Evolutionary conservation across 2,888 invertebrate genomes (phyloP), one percentile per base, ranked within the genome.

Genomic region (Pollenia labialis): DNA sequence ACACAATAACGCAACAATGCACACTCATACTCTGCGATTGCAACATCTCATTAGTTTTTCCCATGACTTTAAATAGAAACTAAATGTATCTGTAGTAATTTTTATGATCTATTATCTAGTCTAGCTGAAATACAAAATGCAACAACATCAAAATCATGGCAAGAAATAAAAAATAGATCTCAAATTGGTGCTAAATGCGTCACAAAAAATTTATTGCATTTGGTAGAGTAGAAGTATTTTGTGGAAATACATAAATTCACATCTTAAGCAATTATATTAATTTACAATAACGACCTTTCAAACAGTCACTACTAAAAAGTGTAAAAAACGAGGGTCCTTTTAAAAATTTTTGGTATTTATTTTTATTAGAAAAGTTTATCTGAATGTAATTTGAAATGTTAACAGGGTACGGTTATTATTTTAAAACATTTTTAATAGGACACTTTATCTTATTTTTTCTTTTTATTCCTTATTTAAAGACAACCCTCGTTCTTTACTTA

Each of bases 181-280:
- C 0, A 52, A 71, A 71, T 74, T 74, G 83, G 84, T 87, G 81
- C 77, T 84, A 68, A 77, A 87, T 87, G 81, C 77, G 87, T 87
- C 87, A 87, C 50, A 77, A 87, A 77, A 84, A 62, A 84, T 84
- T 87, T 87, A 87, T 87, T 87, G 72, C 84, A 87, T 62, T 84
- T 85, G 60, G 16, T 62, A 40, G 42, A 79, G 74, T 60, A 62
- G 52, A 82, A 82, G 4, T 69, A 69, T 54, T 76, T 76, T 54
- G 56, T 82, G 52, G 69, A 82, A 81, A 84, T 72, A n/a, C n/a
- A n/a, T n/a, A 84, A 84, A 84, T 84, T 87, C 81, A 81, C 68
- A 84, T 84, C 84, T 50, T 64, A 69, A 74, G 77, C 87, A 87
- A 84, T 87, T 87, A 84, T 48, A 84, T 87, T 87, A 84, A 84